Conservation (phyloP, 2,797 vertebrate species). For the Mastacembelus armatus region DNA sequence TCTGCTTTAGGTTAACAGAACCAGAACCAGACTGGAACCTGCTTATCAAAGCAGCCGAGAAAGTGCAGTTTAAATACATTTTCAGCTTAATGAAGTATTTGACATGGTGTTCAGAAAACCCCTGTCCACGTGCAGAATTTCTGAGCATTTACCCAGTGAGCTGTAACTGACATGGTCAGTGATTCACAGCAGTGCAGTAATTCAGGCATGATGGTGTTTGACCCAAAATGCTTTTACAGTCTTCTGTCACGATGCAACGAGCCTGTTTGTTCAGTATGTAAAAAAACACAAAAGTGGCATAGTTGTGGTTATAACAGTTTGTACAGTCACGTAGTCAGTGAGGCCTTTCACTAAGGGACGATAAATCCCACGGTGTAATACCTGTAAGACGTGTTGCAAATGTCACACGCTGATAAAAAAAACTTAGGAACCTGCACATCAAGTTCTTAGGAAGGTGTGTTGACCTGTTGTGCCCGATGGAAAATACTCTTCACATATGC, state of each 20-base stretch:
- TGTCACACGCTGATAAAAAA: too few relatives aligned
- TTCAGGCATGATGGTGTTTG: too few relatives aligned
- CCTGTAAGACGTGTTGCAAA: too few relatives aligned
- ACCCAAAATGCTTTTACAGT: background rate
- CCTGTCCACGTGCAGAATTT: background rate
- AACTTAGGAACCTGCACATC: background rate
- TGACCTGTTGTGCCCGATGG: background rate
- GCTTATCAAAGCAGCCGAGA: background rate
- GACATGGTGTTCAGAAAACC: background rate
- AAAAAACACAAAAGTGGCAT: background rate
- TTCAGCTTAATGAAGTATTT: background rate
- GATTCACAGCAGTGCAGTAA: background rate
- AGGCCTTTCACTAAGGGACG: too few relatives aligned
- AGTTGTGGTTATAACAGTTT: too few relatives aligned
- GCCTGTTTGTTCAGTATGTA: background rate
- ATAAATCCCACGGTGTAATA: too few relatives aligned
- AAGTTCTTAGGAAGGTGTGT: background rate
- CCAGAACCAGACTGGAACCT: conserved; percentile 13
- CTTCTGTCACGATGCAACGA: background rate
- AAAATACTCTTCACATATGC: background rate
- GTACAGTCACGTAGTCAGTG: too few relatives aligned
- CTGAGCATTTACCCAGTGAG: too few relatives aligned
- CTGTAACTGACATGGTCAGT: background rate
- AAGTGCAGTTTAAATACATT: background rate
- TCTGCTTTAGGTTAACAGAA: conserved; percentile 11